Conservation (phyloP, 2,888 invertebrate genomes). For the Eristalis pertinax region DNA sequence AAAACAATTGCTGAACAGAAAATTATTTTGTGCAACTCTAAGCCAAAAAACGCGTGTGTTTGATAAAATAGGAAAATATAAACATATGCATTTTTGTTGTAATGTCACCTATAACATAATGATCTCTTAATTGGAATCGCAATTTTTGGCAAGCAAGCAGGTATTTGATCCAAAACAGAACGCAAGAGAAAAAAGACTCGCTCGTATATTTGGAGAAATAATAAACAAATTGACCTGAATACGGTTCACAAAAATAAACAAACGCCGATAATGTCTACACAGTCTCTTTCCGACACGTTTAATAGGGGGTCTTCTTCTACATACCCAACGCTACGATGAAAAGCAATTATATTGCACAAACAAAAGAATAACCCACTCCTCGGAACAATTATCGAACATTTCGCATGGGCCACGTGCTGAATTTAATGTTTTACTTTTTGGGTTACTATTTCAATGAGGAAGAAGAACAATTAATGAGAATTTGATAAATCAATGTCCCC, state of each 20-base stretch:
- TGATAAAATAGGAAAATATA: too few species aligned
- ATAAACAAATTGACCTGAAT: background rate
- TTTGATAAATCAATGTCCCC: too few species aligned
- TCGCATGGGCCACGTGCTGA: too few species aligned
- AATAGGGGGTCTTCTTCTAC: background rate
- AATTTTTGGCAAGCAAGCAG: background rate
- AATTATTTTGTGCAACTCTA: background rate
- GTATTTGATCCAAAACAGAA: background rate
- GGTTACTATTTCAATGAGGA: background rate
- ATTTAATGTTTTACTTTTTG: background rate
- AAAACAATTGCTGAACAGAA: background rate
- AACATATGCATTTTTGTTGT: background rate
- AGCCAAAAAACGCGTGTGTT: background rate
- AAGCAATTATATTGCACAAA: background rate
- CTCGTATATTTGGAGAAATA: background rate
- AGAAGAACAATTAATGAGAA: too few species aligned
- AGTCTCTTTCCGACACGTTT: background rate
- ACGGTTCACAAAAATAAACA: background rate
- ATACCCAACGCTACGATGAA: background rate
- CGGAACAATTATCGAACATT: background rate
- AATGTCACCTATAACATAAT: background rate
- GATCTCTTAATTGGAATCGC: background rate
- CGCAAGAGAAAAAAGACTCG: background rate
- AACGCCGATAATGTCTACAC: background rate
- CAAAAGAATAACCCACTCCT: background rate